Percentiles rank a stretch among this genome's conserved stretches.
phyloP scores from a whole-genome alignment of 2,888 invertebrate species.

The Electrophaes corylata region DNA sequence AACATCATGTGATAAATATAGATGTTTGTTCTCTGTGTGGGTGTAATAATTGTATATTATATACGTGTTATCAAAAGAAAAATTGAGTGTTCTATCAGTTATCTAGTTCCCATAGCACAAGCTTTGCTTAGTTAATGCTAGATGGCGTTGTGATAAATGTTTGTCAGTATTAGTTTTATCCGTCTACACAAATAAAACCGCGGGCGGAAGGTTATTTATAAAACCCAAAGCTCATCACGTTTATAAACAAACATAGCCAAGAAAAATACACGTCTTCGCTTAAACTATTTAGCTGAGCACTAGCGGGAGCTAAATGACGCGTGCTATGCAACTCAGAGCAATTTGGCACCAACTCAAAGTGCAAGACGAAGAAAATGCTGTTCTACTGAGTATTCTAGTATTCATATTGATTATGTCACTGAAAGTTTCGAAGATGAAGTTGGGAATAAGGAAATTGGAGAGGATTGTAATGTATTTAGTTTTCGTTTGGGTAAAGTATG shows the following conservation, averaged over 20 bases:
- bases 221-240: background rate
- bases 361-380: conserved; percentile 65
- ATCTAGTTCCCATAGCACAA: too few relatives aligned
- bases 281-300: conserved; percentile 33
- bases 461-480: conserved; percentile 7
- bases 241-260: background rate
- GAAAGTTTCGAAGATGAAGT: conserved; percentile 18
- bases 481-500: background rate
- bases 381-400: conserved; percentile 48
- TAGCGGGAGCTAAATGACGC: conserved; percentile 73
- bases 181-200: background rate
- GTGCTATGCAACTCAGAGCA: conserved; percentile 72
- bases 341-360: conserved; percentile 75
- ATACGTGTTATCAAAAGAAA: too few relatives aligned
- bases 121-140: too few relatives aligned
- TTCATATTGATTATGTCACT: conserved; percentile 40
- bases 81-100: too few relatives aligned
- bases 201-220: background rate
- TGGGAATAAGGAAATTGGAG: conserved; percentile 12
- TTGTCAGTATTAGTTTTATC: too few relatives aligned
- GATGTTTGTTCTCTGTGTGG: too few relatives aligned
- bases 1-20: too few relatives aligned
- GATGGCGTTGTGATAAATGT: too few relatives aligned
- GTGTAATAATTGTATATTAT: too few relatives aligned
- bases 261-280: conserved; percentile 27